Base-by-base conservation (phyloP, 2,888 invertebrate genomes). In the Ptychoptera albimana region DNA sequence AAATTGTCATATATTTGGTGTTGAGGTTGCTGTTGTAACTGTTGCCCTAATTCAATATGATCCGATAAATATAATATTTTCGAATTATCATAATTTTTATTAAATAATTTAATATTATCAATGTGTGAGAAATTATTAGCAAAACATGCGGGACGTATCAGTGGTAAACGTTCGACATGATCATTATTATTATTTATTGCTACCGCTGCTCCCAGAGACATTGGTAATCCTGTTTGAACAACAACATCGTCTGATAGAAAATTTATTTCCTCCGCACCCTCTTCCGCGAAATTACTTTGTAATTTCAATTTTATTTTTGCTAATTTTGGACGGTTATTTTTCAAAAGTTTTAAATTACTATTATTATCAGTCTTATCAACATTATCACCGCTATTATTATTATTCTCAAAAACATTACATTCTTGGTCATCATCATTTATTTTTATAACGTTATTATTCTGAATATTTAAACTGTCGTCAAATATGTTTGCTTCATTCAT, bases 91-190 rank as follows among this genome's bases (percentile, higher is more conserved):
- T 23, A 23, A 23, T 23, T 23, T 23, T 23, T 23, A 23, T 23
- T 16, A 12, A 34, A 35, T 9, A 15, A 16, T 23, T n/a, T n/a
- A 32, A 42, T 34, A 42, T 42, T 42, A 34, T 34, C 42, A 3
- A 42, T 42, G 34, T 42, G 15, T 12, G 42, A 42, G 34, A 42
- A 42, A 35, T 42, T 42, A 42, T 42, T 42, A 8, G 35, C 42
- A 35, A 42, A 42, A 12, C 34, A 15, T n/a, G 42, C 42, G 1
- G 42, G 42, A n/a, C 42, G 42, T 15, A 40, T 40, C 13, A 40
- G n/a, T 10, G 40, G 40, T 40, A 31, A 23, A 23, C 23, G 23
- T 23, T 23, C 23, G 7, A 5, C 7, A 23, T 23, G 23, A 3
- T 23, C 23, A 23, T 23, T 23, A 23, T 23, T 23, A 23, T 23